A percentile compares a stretch with the other conserved stretches of the same genome.
phyloP scores from a whole-genome alignment of 92 coral and sea anemone genomes.

The Palythoa caribaeorum region DNA sequence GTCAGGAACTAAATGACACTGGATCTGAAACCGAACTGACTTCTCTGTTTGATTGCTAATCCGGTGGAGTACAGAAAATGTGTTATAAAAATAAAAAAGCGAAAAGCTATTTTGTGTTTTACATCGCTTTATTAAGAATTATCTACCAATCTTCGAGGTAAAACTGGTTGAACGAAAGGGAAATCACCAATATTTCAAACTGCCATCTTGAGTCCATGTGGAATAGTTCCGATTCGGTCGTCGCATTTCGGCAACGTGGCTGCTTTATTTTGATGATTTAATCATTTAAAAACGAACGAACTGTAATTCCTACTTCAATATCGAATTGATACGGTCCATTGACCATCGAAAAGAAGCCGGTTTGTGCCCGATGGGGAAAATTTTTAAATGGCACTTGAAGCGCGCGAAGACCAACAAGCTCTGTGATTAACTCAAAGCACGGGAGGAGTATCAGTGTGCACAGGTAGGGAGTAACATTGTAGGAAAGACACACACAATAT shows the following conservation, averaged over 20 bases:
- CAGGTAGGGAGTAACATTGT: background rate
- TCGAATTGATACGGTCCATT: constrained; percentile 25
- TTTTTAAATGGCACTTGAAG: constrained; percentile 1
- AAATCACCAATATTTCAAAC: constrained; percentile 26
- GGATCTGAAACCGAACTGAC: constrained; percentile 48
- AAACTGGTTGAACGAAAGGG: constrained; percentile 16
- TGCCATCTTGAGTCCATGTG: constrained; percentile 26
- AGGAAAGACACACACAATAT: background rate
- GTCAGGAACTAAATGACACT: constrained; percentile 21
- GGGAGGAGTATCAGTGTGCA: background rate
- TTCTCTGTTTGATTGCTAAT: constrained; percentile 23
- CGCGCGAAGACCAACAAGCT: constrained; percentile 25
- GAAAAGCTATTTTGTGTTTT: constrained; percentile 27
- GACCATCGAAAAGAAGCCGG: constrained; percentile 31
- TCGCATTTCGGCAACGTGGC: background rate
- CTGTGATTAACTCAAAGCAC: background rate
- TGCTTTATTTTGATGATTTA: background rate
- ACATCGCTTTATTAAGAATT: constrained; percentile 19
- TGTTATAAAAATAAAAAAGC: background rate
- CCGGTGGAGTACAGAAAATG: background rate
- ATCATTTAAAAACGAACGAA: background rate
- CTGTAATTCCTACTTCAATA: background rate
- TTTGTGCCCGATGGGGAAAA: background rate
- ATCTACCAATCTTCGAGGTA: constrained; percentile 2
- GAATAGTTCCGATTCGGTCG: background rate